Conservation (phyloP, 2,797 vertebrate species). For the Nannoperca obscura region DNA sequence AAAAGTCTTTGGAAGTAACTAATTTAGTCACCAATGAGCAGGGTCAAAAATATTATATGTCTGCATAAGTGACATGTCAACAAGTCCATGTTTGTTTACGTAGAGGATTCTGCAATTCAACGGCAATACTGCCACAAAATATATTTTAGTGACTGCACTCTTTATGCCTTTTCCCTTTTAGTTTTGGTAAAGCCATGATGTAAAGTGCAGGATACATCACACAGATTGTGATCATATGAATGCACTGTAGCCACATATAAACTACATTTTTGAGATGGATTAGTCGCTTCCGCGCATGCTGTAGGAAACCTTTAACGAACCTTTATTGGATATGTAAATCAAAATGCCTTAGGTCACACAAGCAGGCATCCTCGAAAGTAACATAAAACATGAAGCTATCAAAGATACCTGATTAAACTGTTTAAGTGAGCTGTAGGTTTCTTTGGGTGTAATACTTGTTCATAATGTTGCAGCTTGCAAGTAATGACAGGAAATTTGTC, state of each 20-base stretch:
- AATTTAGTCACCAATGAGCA: not conserved
- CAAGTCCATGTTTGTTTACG: not conserved
- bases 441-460: constrained; percentile 9
- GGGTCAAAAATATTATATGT: not conserved
- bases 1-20: not conserved
- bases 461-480: constrained; percentile 39
- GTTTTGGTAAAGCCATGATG: not conserved
- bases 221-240: not conserved
- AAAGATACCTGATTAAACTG: not conserved
- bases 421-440: constrained; percentile 19
- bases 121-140: not conserved
- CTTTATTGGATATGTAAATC: not conserved
- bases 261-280: not conserved
- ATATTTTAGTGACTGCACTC: not conserved
- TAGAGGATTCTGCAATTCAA: not conserved
- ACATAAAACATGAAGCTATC: not conserved
- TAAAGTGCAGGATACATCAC: not conserved
- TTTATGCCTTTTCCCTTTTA: not conserved
- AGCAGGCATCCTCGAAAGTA: not conserved
- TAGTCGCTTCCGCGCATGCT: not conserved
- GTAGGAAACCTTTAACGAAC: not conserved
- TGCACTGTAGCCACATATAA: no score
- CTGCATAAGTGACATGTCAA: not conserved
- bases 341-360: not conserved
- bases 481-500: constrained; percentile 59